Conservation (phyloP, 2,888 invertebrate genomes). For the Atherix ibis region DNA sequence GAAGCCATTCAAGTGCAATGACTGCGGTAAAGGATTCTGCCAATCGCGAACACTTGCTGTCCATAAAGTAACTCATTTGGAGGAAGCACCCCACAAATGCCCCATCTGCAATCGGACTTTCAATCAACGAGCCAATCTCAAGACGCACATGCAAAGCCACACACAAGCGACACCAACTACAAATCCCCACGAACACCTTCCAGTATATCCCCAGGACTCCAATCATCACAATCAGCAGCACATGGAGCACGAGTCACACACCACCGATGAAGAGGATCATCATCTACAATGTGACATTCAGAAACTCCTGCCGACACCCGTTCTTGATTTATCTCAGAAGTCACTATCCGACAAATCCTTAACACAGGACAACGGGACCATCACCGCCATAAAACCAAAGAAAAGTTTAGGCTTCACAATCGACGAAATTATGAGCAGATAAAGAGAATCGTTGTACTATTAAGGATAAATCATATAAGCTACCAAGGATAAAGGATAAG, state of each 20-base stretch:
- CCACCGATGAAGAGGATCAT: slow-evolving; percentile 2
- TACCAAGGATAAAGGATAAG: too few species aligned
- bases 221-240: slow-evolving; percentile 10
- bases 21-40: slow-evolving; percentile 97
- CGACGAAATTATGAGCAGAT: slow-evolving; percentile 78
- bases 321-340: slow-evolving; percentile 41
- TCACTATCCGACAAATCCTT: slow-evolving; percentile 9
- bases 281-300: slow-evolving; percentile 15
- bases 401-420: slow-evolving; percentile 62
- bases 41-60: slow-evolving; percentile 92
- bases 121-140: slow-evolving; percentile 83
- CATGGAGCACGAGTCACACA: slow-evolving; percentile 7
- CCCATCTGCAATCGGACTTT: slow-evolving; percentile 77
- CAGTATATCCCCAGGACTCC: slow-evolving; percentile 10
- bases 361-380: slow-evolving; percentile 9
- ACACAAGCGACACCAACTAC: slow-evolving; percentile 29
- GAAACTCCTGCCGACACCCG: slow-evolving; percentile 16
- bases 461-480: too few species aligned
- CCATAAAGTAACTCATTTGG: slow-evolving; percentile 85
- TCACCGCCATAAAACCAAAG: slow-evolving; percentile 27
- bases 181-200: too few species aligned
- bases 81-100: slow-evolving; percentile 87
- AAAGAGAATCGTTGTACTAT: slow-evolving; percentile 29
- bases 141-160: slow-evolving; percentile 78
- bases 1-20: slow-evolving; percentile 93